phyloP scores from a whole-genome alignment of 2,888 invertebrate genomes.

The Iphiclides podalirius region DNA sequence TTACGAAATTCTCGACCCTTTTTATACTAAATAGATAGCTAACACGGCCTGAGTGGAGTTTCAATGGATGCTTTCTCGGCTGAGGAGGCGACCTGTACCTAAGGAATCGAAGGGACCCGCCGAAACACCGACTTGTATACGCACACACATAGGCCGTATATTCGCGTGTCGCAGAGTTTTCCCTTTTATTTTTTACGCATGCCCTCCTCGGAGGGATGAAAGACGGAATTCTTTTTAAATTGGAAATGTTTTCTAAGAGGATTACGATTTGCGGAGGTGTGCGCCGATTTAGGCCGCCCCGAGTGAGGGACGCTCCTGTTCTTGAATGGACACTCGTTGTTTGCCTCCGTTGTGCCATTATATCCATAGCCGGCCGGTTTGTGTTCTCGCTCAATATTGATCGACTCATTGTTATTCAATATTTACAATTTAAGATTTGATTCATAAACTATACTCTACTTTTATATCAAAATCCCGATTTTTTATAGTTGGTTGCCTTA shows the following conservation, averaged over 20 bases:
- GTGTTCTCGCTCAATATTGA: no score
- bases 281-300: slow-evolving; percentile 53
- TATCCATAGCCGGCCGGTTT: no score
- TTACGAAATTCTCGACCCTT: slow-evolving; percentile 76
- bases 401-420: no score
- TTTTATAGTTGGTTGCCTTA: no score
- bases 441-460: no score
- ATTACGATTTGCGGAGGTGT: slow-evolving; percentile 78
- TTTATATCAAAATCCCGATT: no score
- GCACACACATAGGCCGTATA: slow-evolving; percentile 34
- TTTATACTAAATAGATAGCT: slow-evolving; percentile 81
- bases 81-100: slow-evolving; percentile 78
- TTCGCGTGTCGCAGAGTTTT: slow-evolving; percentile 69
- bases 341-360: no score
- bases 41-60: slow-evolving; percentile 80
- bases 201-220: slow-evolving; percentile 74
- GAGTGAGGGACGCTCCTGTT: slow-evolving; percentile 57
- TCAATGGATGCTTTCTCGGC: slow-evolving; percentile 79
- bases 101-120: slow-evolving; percentile 68
- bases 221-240: slow-evolving; percentile 79
- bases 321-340: slow-evolving; percentile 44
- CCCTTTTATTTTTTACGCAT: slow-evolving; percentile 78
- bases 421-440: no score
- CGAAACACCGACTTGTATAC: slow-evolving; percentile 56
- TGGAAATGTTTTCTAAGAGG: slow-evolving; percentile 81